Conservation (phyloP, 2,888 invertebrate species). For the Metalampra italica region DNA sequence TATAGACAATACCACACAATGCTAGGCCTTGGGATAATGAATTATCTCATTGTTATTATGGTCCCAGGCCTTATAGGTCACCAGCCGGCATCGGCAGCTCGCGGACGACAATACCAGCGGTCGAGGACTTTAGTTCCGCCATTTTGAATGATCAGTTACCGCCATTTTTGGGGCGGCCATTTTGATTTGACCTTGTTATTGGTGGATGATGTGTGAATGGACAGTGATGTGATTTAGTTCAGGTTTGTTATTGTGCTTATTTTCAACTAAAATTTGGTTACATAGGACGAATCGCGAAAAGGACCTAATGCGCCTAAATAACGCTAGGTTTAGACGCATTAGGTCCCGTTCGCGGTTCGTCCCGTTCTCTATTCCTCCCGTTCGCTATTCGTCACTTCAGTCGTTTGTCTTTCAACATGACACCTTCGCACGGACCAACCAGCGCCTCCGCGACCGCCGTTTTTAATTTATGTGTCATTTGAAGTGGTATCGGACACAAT, state of each 20-base stretch:
- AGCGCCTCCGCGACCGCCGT: too few relatives aligned
- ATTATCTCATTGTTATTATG: conserved; percentile 61
- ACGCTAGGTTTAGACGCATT: too few relatives aligned
- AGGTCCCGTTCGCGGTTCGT: too few relatives aligned
- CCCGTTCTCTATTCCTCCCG: too few relatives aligned
- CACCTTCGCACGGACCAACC: too few relatives aligned
- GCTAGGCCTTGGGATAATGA: conserved; percentile 55
- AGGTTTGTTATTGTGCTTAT: not conserved
- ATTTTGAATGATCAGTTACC: conserved; percentile 28
- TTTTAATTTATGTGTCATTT: too few relatives aligned
- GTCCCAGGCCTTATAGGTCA: conserved; percentile 57
- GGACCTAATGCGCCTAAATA: too few relatives aligned
- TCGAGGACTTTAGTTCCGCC: conserved; percentile 41
- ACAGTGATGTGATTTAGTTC: conserved; percentile 1
- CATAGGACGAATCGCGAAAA: too few relatives aligned
- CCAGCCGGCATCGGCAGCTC: conserved; percentile 33
- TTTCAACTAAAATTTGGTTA: too few relatives aligned
- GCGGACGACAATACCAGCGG: conserved; percentile 32
- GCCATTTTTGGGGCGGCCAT: conserved; percentile 30
- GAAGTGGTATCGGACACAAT: too few relatives aligned
- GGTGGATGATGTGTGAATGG: conserved; percentile 12
- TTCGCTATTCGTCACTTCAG: too few relatives aligned
- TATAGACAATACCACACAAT: conserved; percentile 42
- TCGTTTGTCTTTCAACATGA: too few relatives aligned
- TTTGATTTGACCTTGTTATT: conserved; percentile 24